phyloP scores from a whole-genome alignment of 2,888 invertebrate species.

The Dryadula phaetusa region DNA sequence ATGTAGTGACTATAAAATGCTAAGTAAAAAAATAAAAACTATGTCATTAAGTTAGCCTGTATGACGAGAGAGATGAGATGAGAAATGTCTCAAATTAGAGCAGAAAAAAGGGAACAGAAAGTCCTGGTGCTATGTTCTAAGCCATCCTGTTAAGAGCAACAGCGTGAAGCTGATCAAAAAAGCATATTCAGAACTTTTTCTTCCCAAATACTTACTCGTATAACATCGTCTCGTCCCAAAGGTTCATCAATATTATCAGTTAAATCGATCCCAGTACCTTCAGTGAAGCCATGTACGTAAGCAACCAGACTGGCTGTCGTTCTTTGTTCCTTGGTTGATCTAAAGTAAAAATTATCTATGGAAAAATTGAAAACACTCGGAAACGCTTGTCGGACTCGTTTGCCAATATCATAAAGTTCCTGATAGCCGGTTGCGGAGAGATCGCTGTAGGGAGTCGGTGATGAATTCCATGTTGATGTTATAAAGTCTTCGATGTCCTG shows the following conservation, averaged over 20 bases:
- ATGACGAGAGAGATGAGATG: no score
- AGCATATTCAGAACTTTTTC: no score
- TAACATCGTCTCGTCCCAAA: constrained; percentile 59
- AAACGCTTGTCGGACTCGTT: constrained; percentile 62
- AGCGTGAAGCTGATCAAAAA: no score
- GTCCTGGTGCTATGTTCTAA: no score
- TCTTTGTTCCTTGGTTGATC: constrained; percentile 84
- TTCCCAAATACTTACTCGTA: constrained; percentile 60
- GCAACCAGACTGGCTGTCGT: constrained; percentile 85
- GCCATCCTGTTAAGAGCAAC: no score
- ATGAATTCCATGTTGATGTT: constrained; percentile 86
- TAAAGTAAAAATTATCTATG: constrained; percentile 82
- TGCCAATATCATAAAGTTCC: constrained; percentile 86
- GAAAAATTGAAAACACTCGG: constrained; percentile 74
- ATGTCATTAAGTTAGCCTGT: no score
- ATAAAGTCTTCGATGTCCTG: constrained; percentile 86
- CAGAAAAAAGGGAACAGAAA: no score
- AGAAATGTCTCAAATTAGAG: no score
- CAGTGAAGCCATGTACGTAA: constrained; percentile 83
- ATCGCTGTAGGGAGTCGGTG: constrained; percentile 82
- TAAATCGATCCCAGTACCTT: constrained; percentile 56
- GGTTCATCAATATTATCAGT: constrained; percentile 53
- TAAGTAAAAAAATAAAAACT: no score
- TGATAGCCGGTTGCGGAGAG: constrained; percentile 85
- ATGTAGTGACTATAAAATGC: no score